phyloP scores from a whole-genome alignment of 2,888 invertebrate species.

The Eristalis pertinax region DNA sequence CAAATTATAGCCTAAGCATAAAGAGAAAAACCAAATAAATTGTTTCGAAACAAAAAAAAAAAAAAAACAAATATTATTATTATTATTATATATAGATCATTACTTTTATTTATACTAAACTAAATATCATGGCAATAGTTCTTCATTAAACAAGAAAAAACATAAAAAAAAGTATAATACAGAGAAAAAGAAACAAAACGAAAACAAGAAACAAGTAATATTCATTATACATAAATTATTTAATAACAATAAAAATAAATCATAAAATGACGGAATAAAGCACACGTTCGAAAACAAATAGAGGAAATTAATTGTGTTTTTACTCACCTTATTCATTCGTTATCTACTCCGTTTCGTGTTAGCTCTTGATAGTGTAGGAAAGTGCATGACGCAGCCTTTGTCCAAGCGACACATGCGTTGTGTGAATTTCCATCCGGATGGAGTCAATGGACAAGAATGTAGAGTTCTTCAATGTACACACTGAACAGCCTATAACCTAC shows the following conservation, averaged over 20 bases:
- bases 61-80: constrained; percentile 4
- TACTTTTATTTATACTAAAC: constrained; percentile 68
- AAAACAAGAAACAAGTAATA: constrained; percentile 69
- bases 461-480: no score
- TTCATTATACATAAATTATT: constrained; percentile 69
- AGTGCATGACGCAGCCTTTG: no score
- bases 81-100: constrained; percentile 65
- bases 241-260: constrained; percentile 73
- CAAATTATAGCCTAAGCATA: constrained; percentile 71
- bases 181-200: constrained; percentile 52
- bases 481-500: no score
- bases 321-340: background rate
- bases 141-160: constrained; percentile 31
- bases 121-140: constrained; percentile 68
- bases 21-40: constrained; percentile 43
- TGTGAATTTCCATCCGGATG: no score
- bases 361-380: no score
- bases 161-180: constrained; percentile 29
- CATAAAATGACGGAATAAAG: constrained; percentile 79
- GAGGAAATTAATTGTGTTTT: constrained; percentile 40
- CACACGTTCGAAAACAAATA: constrained; percentile 79
- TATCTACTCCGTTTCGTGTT: background rate
- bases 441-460: no score
- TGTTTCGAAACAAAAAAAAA: constrained; percentile 51
- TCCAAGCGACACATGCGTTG: no score